A percentile compares a stretch with the other conserved stretches of the same genome.
phyloP scores from a whole-genome alignment of 1,140 invertebrate species.

The Aethina tumida region DNA sequence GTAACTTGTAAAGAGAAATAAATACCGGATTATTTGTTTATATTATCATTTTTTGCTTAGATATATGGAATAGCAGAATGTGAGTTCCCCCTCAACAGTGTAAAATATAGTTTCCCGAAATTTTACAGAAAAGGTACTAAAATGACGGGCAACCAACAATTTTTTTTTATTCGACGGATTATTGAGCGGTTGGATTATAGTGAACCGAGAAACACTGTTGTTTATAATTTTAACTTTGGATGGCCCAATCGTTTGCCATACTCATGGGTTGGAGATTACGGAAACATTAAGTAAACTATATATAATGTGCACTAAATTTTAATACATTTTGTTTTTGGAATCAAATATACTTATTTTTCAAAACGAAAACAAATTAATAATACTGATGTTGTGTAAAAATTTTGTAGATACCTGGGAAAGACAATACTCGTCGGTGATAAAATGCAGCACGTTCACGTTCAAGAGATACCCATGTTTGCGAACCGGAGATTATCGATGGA shows the following conservation, averaged over 20 bases:
- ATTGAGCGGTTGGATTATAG: constrained; percentile 7
- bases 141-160: constrained; percentile 7
- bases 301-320: not conserved
- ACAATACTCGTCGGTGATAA: constrained; percentile 13
- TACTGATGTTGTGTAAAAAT: not conserved
- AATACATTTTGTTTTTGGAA: not conserved
- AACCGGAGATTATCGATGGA: constrained; percentile 13
- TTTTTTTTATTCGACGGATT: constrained; percentile 11
- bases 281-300: constrained; percentile 14
- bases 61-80: constrained; percentile 17
- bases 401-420: constrained; percentile 15
- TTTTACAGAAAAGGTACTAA: constrained; percentile 6
- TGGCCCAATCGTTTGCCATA: constrained; percentile 17
- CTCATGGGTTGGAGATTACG: constrained; percentile 16
- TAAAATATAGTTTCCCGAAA: constrained; percentile 6
- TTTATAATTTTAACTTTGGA: constrained; percentile 16
- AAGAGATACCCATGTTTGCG: constrained; percentile 12
- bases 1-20: too few species aligned
- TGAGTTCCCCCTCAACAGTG: constrained; percentile 6
- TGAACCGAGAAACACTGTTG: constrained; percentile 10
- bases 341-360: not conserved
- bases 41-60: constrained; percentile 3
- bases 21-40: too few species aligned
- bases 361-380: not conserved
- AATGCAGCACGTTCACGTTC: constrained; percentile 7